phyloP scores from a whole-genome alignment of 2,113 vertebrate genomes.

The Hirundichthys speculiger region DNA sequence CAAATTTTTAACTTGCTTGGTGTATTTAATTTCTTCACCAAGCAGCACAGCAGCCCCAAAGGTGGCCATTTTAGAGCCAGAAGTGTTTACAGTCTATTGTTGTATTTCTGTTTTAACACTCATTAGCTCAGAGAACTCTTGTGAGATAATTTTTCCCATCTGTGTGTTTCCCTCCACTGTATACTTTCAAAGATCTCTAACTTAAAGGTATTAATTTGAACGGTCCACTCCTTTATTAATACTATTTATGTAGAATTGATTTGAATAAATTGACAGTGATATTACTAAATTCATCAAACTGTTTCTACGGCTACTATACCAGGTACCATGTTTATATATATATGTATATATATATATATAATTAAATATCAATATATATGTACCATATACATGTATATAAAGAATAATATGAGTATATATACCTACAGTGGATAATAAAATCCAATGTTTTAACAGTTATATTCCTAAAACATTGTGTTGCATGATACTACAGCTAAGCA shows the following conservation, averaged over 20 bases:
- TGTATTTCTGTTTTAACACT: not conserved
- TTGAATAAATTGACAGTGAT: not conserved
- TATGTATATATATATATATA: not conserved
- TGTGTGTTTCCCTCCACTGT: not conserved
- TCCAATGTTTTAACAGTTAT: not conserved
- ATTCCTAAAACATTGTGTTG: not conserved
- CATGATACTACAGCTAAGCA: conserved; percentile 20
- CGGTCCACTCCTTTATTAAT: no score
- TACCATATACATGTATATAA: not conserved
- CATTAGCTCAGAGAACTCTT: not conserved
- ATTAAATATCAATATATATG: conserved; percentile 1
- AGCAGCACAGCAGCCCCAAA: conserved; percentile 52
- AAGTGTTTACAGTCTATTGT: not conserved
- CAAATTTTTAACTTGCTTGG: conserved; percentile 30
- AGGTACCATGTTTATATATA: not conserved
- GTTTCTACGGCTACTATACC: not conserved
- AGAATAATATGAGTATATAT: not conserved
- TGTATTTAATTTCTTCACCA: conserved; percentile 29
- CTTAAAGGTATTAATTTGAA: not conserved
- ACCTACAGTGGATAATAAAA: not conserved
- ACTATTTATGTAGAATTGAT: not conserved
- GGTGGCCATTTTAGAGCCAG: conserved; percentile 32
- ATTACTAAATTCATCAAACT: not conserved
- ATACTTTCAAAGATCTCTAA: not conserved
- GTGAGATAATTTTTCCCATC: not conserved